Evolutionary conservation across 2,888 invertebrate genomes (phyloP).

Genomic region (Drosophila sordidula): DNA sequence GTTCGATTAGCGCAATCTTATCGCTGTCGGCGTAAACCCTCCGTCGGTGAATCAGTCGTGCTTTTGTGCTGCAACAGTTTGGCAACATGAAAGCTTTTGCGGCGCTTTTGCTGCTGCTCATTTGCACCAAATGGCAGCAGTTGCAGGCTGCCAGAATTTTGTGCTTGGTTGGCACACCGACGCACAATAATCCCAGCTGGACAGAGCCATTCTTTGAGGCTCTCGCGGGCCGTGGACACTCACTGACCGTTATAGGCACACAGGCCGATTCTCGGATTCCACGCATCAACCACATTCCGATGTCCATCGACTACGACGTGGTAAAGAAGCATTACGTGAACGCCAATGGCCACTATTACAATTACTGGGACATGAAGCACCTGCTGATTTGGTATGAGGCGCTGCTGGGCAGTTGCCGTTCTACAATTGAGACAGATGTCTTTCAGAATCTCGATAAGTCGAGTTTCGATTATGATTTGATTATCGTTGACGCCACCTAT

Average conservation of each 20-base stretch:
- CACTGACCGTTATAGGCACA: conserved; percentile 45
- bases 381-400: conserved; percentile 68
- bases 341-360: conserved; percentile 6
- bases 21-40: conserved; percentile 19
- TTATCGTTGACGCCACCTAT: conserved; percentile 62
- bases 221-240: conserved; percentile 54
- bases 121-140: conserved; percentile 22
- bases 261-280: conserved; percentile 3
- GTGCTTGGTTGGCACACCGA: conserved; percentile 53
- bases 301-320: conserved; percentile 52
- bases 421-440: conserved; percentile 3
- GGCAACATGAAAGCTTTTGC: conserved; percentile 34
- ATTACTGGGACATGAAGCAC: conserved; percentile 39
- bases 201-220: conserved; percentile 49
- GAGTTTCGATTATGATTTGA: conserved; percentile 39
- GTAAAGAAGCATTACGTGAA: conserved; percentile 46
- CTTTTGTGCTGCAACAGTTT: not conserved
- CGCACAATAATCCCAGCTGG: conserved; percentile 65
- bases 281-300: conserved; percentile 9
- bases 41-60: conserved; percentile 49
- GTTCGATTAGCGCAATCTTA: conserved; percentile 21
- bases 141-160: conserved; percentile 57
- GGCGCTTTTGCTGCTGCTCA: conserved; percentile 16
- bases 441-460: not conserved
- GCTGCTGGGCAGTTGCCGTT: conserved; percentile 52